These are phyloP conservation scores for Rousettus madagascariensis DNA, from an alignment of 2,797 vertebrate species.

Conservation along the genomic window DNA sequence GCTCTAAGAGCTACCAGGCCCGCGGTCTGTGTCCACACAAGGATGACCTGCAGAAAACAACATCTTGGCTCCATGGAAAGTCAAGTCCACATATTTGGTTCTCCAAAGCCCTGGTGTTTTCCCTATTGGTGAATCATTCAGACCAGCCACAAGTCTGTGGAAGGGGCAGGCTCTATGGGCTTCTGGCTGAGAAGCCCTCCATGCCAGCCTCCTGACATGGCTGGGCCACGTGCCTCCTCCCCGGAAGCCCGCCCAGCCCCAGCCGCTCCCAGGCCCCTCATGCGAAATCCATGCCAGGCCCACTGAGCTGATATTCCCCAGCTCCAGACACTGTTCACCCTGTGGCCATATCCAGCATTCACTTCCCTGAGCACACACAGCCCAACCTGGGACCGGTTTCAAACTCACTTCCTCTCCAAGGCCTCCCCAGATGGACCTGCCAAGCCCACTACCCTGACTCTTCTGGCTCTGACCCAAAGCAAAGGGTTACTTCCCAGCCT, in stretches of 20 bases:
- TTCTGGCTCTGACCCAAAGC: background rate
- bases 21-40: background rate
- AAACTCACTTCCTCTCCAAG: background rate
- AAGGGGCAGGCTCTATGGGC: fast-evolving
- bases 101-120: background rate
- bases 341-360: background rate
- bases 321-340: background rate
- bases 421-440: background rate
- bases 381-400: background rate
- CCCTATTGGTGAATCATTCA: background rate
- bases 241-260: background rate
- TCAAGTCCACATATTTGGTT: background rate
- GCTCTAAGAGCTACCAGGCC: background rate
- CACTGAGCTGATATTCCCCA: background rate
- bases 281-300: fast-evolving
- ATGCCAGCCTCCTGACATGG: fast-evolving
- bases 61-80: background rate
- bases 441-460: background rate
- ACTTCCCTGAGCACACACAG: background rate
- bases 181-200: background rate
- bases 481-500: background rate
- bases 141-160: background rate
- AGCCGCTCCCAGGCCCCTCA: background rate
- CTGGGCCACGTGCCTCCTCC: background rate
- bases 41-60: background rate